phyloP scores from a whole-genome alignment of 23 tunicate species.

The Ciona savignyi region DNA sequence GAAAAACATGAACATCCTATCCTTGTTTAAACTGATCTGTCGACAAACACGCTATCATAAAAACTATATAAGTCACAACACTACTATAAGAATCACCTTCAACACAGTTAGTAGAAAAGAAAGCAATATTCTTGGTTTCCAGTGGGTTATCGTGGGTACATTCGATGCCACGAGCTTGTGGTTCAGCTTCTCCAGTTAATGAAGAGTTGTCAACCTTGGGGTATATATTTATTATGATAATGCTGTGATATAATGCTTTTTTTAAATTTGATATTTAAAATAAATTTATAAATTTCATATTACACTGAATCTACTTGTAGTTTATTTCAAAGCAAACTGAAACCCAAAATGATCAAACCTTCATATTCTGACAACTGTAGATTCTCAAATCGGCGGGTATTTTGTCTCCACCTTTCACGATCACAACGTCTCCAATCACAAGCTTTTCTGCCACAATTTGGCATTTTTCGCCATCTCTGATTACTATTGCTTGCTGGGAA shows the following conservation, averaged over 20 bases:
- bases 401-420: conserved; percentile 72
- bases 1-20: too few relatives aligned
- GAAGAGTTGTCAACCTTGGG: conserved; percentile 77
- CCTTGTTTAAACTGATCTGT: too few relatives aligned
- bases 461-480: conserved; percentile 50
- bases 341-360: too few relatives aligned
- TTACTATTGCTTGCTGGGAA: conserved; percentile 58
- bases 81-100: conserved; percentile 77
- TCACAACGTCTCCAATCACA: conserved; percentile 60
- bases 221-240: not conserved
- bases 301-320: too few relatives aligned
- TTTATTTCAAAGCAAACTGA: too few relatives aligned
- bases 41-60: too few relatives aligned
- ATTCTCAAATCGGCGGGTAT: conserved; percentile 68
- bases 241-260: not conserved
- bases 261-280: too few relatives aligned
- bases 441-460: conserved; percentile 25
- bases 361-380: too few relatives aligned
- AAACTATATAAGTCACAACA: too few relatives aligned
- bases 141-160: conserved; percentile 55
- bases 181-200: conserved; percentile 84
- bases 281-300: too few relatives aligned
- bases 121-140: conserved; percentile 74
- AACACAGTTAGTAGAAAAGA: conserved; percentile 84
- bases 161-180: conserved; percentile 47